Base-by-base conservation (phyloP, 2,888 invertebrate species). In the Cosmia trapezina region DNA sequence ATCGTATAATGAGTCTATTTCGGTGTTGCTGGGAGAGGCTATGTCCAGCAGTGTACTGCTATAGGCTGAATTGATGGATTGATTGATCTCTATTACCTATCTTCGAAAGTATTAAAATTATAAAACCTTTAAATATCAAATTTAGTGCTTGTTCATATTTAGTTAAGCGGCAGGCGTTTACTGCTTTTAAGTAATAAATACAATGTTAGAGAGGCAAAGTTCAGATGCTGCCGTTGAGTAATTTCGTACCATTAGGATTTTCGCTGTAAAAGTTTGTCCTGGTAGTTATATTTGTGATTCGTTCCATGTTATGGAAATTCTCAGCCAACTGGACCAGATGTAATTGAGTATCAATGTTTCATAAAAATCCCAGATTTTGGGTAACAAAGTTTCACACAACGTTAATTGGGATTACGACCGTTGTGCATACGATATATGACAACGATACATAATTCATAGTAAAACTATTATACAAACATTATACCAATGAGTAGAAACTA, bases 391-490 rank as follows among this genome's bases (percentile, higher is more conserved):
- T 43, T n/a, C 12, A 1, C n/a, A 53, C n/a, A 51, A 51, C 11
- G 28, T 22, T 17, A 47, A 56, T 28, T 33, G 1, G 22, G 5
- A 72, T 12, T 22, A 45, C 14, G 14, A 28, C 17, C 8, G 4
- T 14, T 33, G 12, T 37, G 45, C 37, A 37, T 37, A 37, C 4
- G 37, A 6, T 37, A 37, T 37, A 37, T 4, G 37, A 37, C 47
- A 41, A 65, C 22, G 19, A 57, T n/a, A 19, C 12, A 9, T 9
- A 75, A 11, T 53, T 17, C n/a, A 45, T 59, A 64, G 45, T 54
- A 22, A 51, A 64, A 37, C 67, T 59, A 75, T 70, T 66, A 71
- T 71, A 70, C 49, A 70, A 76, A 59, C 56, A 49, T 37, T 53
- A 56, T 19, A 67, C 45, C 22, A 73, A 64, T 57, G 53, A 64